Base-by-base conservation (phyloP, 2,797 vertebrate genomes). In the Sciurus vulgaris region DNA sequence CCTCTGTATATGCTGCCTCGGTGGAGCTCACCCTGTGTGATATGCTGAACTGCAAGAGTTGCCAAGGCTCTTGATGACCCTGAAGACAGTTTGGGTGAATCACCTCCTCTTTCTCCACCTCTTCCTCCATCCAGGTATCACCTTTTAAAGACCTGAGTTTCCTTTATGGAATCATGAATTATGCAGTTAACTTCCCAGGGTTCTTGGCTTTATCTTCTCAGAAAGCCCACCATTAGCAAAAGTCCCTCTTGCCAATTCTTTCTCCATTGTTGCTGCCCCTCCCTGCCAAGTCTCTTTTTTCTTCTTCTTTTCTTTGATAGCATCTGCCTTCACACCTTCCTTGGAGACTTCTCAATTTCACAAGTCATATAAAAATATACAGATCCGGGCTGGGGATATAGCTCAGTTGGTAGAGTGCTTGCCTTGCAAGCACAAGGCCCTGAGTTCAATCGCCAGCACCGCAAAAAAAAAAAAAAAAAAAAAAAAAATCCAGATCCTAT, bases 1-100 rank as follows among this genome's bases (percentile, higher is more conserved):
- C 30, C 11, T 30, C 63, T 30, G 41, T 22, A 20, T 17, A 47
- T 0, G 49, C 9, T 20, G 26, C 38, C 65, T 56, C 44, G 18
- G 30, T 77, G 5, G 49, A 81, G 33, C 44, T 92, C 28, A 69
- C 49, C n/a, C 83, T 65, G 10, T 30, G 18, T n/a, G 35, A 69
- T 30, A 4, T 65, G 20, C 41, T 70, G 77, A 63, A 18, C 2
- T 26, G 10, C 0, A 0, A 41, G 26, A 28, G 30, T 7, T 63
- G 15, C 44, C 33, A 13, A 18, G 49, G 74, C 38, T 81, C 73
- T 56, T 18, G 70, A 24, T 38, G 67, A 78, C 18, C 18, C 35
- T 41, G 38, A 44, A 87, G 14, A 85, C 51, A 91, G 22, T 81
- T 51, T 5, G 63, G 8, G 33, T 24, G 14, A 54, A 15, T n/a